Base-by-base conservation (phyloP, 2,113 vertebrate genomes). In the Sorex araneus region DNA sequence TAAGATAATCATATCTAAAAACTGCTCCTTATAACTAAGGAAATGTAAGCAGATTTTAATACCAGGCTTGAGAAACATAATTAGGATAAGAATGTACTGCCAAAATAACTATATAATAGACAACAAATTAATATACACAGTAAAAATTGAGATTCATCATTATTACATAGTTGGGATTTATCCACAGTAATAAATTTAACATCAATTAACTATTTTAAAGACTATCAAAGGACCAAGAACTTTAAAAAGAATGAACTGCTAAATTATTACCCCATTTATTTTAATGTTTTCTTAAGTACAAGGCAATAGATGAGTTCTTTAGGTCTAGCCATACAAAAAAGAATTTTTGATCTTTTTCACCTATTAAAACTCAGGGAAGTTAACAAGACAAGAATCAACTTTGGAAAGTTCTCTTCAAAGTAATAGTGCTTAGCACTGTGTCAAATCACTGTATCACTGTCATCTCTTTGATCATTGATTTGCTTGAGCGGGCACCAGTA, bases 81-180 rank as follows among this genome's bases (percentile, higher is more conserved):
- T 96, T 90, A 69, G 36, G 9, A 64, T 57, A 76, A 83, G 82
- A 95, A 85, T 85, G 83, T 93, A 27, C 50, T 87, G 43, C 70
- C 83, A 71, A 89, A 95, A 79, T 93, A 92, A 94, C 88, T 95
- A 69, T 77, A 86, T 85, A 80, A 90, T 89, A 64, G 30, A 32
- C 85, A 85, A 30, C 66, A 76, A 83, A 95, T 90, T 85, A 93
- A 70, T 75, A 83, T 40, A 66, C 43, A 93, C 95, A 94, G 78
- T 90, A 50, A 84, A 92, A 92, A 93, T 73, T 82, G 88, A 93
- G 66, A 90, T 73, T 84, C 79, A 90, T 88, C 84, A 95, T 87
- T 66, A 79, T 87, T 88, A 88, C 63, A 32, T 71, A 64, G n/a
- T 92, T 70, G 87, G 74, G n/a, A 88, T 92, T 94, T 88, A 95